phyloP scores from a whole-genome alignment of 2,797 vertebrate species.

The Ibycter americanus region DNA sequence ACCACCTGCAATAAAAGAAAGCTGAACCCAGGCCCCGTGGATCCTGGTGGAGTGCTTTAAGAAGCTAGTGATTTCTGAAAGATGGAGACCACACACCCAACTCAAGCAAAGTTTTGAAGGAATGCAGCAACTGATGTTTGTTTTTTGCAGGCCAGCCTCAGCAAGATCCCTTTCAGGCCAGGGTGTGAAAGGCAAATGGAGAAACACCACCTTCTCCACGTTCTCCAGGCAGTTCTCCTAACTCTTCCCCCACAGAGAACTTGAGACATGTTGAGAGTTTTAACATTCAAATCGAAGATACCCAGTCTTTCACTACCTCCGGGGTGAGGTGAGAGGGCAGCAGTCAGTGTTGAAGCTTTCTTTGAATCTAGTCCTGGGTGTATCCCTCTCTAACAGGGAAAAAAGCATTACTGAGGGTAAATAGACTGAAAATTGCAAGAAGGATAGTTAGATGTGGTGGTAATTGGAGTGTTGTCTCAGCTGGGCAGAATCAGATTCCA shows the following conservation, averaged over 20 bases:
- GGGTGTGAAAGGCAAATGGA: not conserved
- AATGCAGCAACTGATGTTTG: not conserved
- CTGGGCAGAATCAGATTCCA: not conserved
- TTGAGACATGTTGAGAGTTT: not conserved
- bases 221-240: not conserved
- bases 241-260: not conserved
- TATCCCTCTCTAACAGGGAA: not conserved
- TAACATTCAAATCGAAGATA: not conserved
- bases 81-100: not conserved
- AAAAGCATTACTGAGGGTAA: not conserved
- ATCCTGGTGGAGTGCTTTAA: not conserved
- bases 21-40: not conserved
- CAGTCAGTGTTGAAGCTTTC: not conserved
- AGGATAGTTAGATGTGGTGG: not conserved
- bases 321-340: not conserved
- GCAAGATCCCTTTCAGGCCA: not conserved
- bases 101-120: not conserved
- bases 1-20: not conserved
- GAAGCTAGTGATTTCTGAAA: not conserved
- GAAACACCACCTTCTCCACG: not conserved
- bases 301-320: not conserved
- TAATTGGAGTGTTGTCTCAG: not conserved
- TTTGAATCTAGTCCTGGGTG: not conserved
- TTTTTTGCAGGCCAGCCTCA: not conserved
- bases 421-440: not conserved